These are phyloP conservation scores for Euborellia annulipes DNA, from an alignment of 1,140 invertebrate genomes.

Conservation along the genomic window DNA sequence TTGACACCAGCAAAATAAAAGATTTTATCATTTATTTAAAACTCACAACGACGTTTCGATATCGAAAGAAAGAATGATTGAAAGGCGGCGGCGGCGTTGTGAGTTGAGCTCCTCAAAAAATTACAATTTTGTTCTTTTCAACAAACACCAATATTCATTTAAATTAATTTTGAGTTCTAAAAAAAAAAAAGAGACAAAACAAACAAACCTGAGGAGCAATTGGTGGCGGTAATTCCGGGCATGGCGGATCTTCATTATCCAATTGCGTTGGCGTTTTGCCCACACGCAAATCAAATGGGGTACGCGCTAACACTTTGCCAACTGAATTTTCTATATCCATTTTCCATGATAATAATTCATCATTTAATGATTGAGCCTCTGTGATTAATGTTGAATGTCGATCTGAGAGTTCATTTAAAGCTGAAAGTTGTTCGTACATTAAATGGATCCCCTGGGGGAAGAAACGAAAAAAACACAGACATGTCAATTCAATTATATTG, in stretches of 20 bases:
- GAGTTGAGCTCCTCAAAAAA: too few species aligned
- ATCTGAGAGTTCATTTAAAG: constrained; percentile 43
- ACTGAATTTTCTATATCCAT: constrained; percentile 50
- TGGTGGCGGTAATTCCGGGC: constrained; percentile 20
- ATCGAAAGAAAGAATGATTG: too few species aligned
- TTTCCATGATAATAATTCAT: constrained; percentile 43
- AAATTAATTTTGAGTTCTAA: too few species aligned
- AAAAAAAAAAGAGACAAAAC: too few species aligned
- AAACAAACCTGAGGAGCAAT: constrained; percentile 23
- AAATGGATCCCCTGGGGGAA: constrained; percentile 39
- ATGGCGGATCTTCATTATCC: constrained; percentile 31
- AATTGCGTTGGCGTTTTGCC: constrained; percentile 45
- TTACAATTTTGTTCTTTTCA: too few species aligned
- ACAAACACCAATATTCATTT: too few species aligned
- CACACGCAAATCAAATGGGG: constrained; percentile 53
- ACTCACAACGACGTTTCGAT: too few species aligned
- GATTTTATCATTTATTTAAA: too few species aligned
- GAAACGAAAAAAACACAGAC: constrained; percentile 6
- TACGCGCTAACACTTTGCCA: constrained; percentile 41
- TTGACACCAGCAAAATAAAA: too few species aligned
- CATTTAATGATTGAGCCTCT: constrained; percentile 38
- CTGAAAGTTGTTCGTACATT: constrained; percentile 49
- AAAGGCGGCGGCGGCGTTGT: too few species aligned
- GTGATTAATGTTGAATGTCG: constrained; percentile 38
- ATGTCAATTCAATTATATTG: constrained; percentile 4